A percentile compares a stretch with the other conserved stretches of the same genome.
Evolutionary conservation across 2,797 vertebrate genomes (phyloP).

Genomic region (Clarias platycephalus): DNA sequence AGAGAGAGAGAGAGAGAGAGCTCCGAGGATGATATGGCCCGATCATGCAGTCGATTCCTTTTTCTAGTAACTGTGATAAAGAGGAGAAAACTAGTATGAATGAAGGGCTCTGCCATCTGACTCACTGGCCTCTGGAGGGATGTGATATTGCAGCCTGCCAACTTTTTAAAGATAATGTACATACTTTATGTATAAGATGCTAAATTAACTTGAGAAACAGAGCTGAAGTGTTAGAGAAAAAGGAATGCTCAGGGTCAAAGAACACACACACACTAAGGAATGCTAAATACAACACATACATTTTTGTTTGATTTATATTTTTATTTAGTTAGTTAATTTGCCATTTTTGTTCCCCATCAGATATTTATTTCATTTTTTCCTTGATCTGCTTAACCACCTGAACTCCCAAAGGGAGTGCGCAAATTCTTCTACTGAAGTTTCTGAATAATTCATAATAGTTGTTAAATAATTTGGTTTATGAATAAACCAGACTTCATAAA

Average conservation of each 20-base stretch:
- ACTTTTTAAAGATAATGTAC: slow-evolving; percentile 48
- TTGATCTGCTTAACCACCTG: background rate
- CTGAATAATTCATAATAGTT: slow-evolving; percentile 10
- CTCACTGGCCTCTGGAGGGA: slow-evolving; percentile 32
- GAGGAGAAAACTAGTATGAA: slow-evolving; percentile 24
- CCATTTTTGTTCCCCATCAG: background rate
- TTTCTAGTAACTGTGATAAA: slow-evolving; percentile 13
- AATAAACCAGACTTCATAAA: slow-evolving; percentile 8
- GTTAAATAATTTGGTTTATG: slow-evolving; percentile 4
- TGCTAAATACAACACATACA: background rate
- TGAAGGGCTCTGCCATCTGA: slow-evolving; percentile 45
- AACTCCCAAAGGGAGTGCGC: background rate
- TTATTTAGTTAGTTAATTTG: background rate
- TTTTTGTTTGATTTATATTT: background rate
- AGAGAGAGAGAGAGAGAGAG: slow-evolving; percentile 5
- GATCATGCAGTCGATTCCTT: slow-evolving; percentile 11
- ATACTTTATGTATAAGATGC: background rate
- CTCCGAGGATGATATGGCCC: slow-evolving; percentile 2
- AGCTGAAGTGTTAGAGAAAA: background rate
- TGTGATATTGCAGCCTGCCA: slow-evolving; percentile 32
- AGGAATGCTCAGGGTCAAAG: background rate
- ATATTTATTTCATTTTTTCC: background rate
- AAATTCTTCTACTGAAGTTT: background rate
- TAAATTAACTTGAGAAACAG: slow-evolving; percentile 1
- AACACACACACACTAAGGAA: background rate